Evolutionary conservation across 2,113 vertebrate genomes (phyloP).

Genomic region (Perognathus longimembris): DNA sequence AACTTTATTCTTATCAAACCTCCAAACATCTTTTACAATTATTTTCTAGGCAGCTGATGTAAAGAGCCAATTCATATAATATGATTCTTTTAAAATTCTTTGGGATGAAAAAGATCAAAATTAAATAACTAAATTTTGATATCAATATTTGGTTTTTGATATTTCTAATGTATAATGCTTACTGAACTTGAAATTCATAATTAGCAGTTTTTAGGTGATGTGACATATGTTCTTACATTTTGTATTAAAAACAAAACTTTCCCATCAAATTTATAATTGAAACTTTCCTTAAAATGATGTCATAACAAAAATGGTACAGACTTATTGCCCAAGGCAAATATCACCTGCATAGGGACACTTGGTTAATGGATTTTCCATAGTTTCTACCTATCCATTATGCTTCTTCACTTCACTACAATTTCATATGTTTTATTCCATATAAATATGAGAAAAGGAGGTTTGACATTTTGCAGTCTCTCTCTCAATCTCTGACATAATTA

Average conservation of each 20-base stretch:
- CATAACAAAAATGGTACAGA: not conserved
- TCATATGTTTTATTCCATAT: not conserved
- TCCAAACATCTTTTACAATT: not conserved
- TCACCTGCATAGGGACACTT: fast-evolving
- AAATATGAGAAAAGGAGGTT: not conserved
- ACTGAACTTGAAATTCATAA: not conserved
- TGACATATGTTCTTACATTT: too few relatives aligned
- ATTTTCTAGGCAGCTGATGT: not conserved
- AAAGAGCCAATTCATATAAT: not conserved
- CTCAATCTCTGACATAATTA: not conserved
- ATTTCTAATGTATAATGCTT: not conserved
- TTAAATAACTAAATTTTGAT: not conserved
- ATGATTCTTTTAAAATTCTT: not conserved
- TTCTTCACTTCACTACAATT: too few relatives aligned
- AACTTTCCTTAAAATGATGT: not conserved
- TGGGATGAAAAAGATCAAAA: not conserved
- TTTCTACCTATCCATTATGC: not conserved
- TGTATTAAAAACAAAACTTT: not conserved
- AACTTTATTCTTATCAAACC: not conserved
- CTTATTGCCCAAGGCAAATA: not conserved
- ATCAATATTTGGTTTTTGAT: not conserved
- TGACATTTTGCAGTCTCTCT: not conserved
- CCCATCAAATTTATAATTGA: not conserved
- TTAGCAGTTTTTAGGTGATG: not conserved
- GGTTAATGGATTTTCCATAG: not conserved